Conservation (phyloP, 2,113 vertebrate genomes). For the Orthochromis malagaraziensis region DNA sequence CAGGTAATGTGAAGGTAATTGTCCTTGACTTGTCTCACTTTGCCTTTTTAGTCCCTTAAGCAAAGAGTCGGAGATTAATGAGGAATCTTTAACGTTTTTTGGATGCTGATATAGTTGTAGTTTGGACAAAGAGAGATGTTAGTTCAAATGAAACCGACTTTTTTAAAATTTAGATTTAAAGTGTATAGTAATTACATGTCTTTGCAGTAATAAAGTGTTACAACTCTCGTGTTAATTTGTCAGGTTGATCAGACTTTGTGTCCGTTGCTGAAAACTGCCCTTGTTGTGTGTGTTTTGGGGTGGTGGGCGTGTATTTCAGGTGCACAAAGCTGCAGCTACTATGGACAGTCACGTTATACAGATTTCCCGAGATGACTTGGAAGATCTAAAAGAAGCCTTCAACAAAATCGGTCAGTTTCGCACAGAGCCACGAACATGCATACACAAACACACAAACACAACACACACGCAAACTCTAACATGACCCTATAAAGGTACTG, state of each 20-base stretch:
- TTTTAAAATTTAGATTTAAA: not conserved
- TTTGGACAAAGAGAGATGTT: not conserved
- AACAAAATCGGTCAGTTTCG: constrained; percentile 83
- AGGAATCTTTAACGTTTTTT: not conserved
- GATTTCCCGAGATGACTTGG: constrained; percentile 88
- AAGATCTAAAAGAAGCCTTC: constrained; percentile 90
- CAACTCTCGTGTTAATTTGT: not conserved
- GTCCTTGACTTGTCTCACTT: not conserved
- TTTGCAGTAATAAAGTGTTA: not conserved
- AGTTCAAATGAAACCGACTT: not conserved
- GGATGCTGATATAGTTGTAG: not conserved
- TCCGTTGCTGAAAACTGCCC: not conserved
- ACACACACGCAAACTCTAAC: not conserved
- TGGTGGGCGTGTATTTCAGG: not conserved
- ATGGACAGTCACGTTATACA: constrained; percentile 88
- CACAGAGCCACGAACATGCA: not conserved
- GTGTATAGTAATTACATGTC: not conserved
- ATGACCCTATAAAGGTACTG: not conserved
- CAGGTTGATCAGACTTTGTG: not conserved
- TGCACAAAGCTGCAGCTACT: not conserved
- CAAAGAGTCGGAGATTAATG: not conserved
- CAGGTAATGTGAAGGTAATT: constrained; percentile 27
- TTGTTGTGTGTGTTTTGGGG: not conserved
- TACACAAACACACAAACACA: not conserved
- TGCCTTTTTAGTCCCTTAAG: not conserved